Base-by-base conservation (phyloP, 2,888 invertebrate species). In the Melolontha melolontha region DNA sequence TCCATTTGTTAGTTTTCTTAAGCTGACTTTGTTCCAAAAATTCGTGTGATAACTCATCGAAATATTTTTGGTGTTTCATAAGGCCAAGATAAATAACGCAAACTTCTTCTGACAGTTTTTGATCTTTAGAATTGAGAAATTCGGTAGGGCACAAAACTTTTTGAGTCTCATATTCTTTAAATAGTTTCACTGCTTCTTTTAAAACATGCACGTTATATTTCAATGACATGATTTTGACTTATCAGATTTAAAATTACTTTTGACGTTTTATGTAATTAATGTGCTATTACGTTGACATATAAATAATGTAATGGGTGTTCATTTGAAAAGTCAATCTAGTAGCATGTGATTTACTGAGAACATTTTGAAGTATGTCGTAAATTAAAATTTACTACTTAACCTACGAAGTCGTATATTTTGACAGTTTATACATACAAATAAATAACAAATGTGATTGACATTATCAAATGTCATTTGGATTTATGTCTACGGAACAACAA, bases 21-120 rank as follows among this genome's bases (percentile, higher is more conserved):
- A 77, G 52, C 29, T 73, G 66, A 65, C 73, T 66, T 41, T 59
- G 57, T 4, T 69, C 39, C 27, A 75, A 73, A 65, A 77, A 77
- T 2, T 74, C 65, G 10, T 73, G 67, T 1, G 75, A 71, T 16
- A 79, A 50, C 10, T 71, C 67, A 11, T 72, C 68, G 16, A 81
- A 67, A 34, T 80, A 77, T 8, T 70, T 34, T 50, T 76, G 72
- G 69, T 80, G 78, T 55, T 76, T 76, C 29, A 72, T 69, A 11
- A 79, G 64, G n/a, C 57, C 62, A 50, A 75, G 22, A 63, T 73
- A 75, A 8, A 70, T 62, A 52, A 72, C 49, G 22, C 66, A 59
- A 5, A 73, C 50, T 50, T 70, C 66, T 29, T 68, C 66, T 0
- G 69, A 55, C 10, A 40, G 14, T 47, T 63, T 49, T 7, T 67